Percentiles rank a stretch among this genome's conserved stretches.
Evolutionary conservation across 2,113 vertebrate genomes (phyloP).

Genomic region (Drymodes brunneopygia): DNA sequence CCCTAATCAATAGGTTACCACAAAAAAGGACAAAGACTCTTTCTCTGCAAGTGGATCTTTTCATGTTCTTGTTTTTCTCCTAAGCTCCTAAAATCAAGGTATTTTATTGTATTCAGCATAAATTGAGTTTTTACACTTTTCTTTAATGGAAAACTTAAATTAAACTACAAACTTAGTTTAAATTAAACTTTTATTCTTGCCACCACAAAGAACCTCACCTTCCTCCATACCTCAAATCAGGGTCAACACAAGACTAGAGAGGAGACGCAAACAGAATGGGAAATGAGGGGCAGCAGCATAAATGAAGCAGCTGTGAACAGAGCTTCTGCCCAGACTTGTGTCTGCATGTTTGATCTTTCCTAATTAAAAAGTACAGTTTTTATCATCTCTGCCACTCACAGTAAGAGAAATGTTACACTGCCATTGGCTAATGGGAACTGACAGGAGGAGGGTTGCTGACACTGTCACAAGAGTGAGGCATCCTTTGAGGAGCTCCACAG

Average conservation of each 20-base stretch:
- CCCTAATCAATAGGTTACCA: slow-evolving; percentile 24
- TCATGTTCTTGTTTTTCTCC: not conserved
- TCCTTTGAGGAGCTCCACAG: not conserved
- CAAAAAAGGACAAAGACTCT: not conserved
- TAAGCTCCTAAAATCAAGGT: not conserved
- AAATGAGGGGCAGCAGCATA: not conserved
- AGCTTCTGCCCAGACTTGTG: not conserved
- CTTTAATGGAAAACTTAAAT: not conserved
- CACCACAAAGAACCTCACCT: not conserved
- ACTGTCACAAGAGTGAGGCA: accelerated
- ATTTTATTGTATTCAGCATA: not conserved
- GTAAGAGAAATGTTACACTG: not conserved
- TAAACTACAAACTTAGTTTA: not conserved
- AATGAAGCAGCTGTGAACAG: not conserved
- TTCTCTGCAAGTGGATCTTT: not conserved
- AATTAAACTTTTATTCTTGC: not conserved
- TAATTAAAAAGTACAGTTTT: not conserved
- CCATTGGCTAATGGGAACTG: not conserved
- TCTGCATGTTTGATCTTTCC: not conserved
- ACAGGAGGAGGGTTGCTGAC: not conserved
- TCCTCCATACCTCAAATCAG: not conserved
- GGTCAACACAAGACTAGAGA: not conserved
- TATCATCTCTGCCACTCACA: not conserved
- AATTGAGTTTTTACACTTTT: not conserved
- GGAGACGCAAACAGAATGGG: not conserved